Evolutionary conservation across 2,797 vertebrate genomes (phyloP), one percentile per base, ranked within the genome.

Genomic region (Channallabes apus): DNA sequence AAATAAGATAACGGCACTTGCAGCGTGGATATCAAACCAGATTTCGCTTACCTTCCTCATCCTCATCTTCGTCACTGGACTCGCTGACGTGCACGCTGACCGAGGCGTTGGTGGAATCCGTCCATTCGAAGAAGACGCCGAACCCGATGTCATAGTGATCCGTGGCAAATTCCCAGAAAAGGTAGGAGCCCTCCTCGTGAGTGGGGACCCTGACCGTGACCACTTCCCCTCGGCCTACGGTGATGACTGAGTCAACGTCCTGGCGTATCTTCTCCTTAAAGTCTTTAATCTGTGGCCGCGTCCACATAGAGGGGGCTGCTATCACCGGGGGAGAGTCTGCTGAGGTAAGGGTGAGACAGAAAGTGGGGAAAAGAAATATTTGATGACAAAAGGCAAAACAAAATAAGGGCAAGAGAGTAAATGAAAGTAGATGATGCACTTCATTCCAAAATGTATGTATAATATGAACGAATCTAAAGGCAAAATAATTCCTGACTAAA

Each of bases 131-230:
- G 94, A 98, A 98, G 85, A 99, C 98, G 85, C 98, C 98, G 92
- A 99, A 99, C 90, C 98, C 98, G 92, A 99, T 96, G 95, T 99
- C 98, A 91, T 99, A 99, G 95, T 96, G 96, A 96, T 99, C 98
- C 80, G 98, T 99, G 88, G 98, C 98, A 93, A 99, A 99, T 93
- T 99, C 98, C 98, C 98, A 99, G 92, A 99, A 99, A 85, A 99
- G 96, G 89, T 99, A 99, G 1, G 98, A 97, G 64, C 98, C 98
- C 90, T 99, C 98, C 88, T 99, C 98, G 0, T 99, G 98, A 14
- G 98, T 99, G 87, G 98, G 98, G 51, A 99, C 98, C 8, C 98
- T 95, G 73, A 99, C 98, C 0, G 98, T 99, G 89, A 99, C 98
- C 88, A 99, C 98, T 93, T 99, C 98, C 38, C 98, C 98, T 56